Base-by-base conservation (phyloP, 2,113 vertebrate genomes). In the Eretmochelys imbricata region DNA sequence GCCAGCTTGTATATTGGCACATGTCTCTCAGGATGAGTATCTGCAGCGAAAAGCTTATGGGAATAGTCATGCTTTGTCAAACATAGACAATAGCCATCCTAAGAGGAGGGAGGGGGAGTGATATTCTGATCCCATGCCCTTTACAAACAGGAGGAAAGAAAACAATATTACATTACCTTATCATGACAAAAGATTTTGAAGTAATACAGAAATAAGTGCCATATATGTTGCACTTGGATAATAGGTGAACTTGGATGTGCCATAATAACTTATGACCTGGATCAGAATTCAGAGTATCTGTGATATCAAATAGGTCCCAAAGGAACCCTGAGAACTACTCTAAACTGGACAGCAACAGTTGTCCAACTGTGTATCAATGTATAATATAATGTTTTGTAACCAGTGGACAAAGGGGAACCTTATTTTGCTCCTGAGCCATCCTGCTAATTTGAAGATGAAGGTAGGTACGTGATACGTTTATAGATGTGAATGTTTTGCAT, bases 61-160 rank as follows among this genome's bases (percentile, higher is more conserved):
- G 50, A 86, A 95, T 79, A 11, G 80, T 59, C 59, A 84, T n/a
- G 57, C 31, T 84, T 88, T 85, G 48, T 42, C 50, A 93, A 90
- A 51, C 2, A 35, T 10, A 12, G 1, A 54, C 4, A 78, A 35
- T 22, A 51, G 1, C 9, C 19, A 78, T 12, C 31, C 0, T 0
- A 11, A 57, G 19, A 24, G 6, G 35, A 89, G 17, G 17, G 31
- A 55, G 7, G 8, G 29, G 2, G 8, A 46, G 42, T 12, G 22
- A 59, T 89, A n/a, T 35, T 16, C 10, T 84, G 8, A 76, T 55
- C 1, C 59, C 49, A 59, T 62, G 46, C 4, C 8, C 27, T 81
- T 87, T 79, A n/a, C 80, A n/a, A 49, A 19, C 9, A 57, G 17
- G 27, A 87, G 80, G 54, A 72, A 8, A 22, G 20, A 50, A 81